phyloP scores from a whole-genome alignment of 2,797 vertebrate genomes.

The Galagoides demidoff region DNA sequence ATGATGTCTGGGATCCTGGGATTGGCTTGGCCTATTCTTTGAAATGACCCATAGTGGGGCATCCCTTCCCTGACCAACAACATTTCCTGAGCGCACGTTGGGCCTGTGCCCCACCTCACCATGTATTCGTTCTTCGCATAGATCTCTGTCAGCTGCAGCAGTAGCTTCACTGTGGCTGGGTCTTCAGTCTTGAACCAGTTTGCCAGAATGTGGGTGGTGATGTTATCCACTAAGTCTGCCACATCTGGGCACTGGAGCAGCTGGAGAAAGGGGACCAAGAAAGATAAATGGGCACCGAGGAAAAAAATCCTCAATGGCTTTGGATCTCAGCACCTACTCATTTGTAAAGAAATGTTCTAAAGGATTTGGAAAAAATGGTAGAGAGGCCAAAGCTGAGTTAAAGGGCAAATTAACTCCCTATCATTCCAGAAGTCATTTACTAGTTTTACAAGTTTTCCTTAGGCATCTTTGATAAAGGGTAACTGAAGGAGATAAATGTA shows the following conservation, averaged over 20 bases:
- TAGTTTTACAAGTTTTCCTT: background rate
- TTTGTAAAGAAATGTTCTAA: background rate
- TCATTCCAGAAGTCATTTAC: background rate
- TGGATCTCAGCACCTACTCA: background rate
- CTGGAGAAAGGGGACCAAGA: background rate
- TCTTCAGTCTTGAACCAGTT: slow-evolving; percentile 31
- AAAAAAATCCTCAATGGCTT: rapidly evolving
- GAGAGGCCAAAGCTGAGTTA: background rate
- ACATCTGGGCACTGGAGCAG: slow-evolving; percentile 56
- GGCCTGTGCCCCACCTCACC: background rate
- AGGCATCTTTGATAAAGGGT: background rate
- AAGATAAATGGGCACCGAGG: background rate
- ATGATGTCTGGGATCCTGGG: background rate
- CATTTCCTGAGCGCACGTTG: background rate
- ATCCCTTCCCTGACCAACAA: background rate
- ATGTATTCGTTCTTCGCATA: slow-evolving; percentile 27
- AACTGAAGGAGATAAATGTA: background rate
- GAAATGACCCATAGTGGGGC: background rate
- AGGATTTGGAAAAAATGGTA: background rate
- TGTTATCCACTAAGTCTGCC: background rate
- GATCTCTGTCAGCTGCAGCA: slow-evolving; percentile 50
- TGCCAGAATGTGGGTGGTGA: background rate
- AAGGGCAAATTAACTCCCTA: background rate
- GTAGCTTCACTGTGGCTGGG: background rate
- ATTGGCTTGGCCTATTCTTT: background rate